A percentile compares a stretch with the other conserved stretches of the same genome.
These are phyloP conservation scores for Ophion obscuratus DNA, from an alignment of 2,888 invertebrate species.

Conservation along the genomic window DNA sequence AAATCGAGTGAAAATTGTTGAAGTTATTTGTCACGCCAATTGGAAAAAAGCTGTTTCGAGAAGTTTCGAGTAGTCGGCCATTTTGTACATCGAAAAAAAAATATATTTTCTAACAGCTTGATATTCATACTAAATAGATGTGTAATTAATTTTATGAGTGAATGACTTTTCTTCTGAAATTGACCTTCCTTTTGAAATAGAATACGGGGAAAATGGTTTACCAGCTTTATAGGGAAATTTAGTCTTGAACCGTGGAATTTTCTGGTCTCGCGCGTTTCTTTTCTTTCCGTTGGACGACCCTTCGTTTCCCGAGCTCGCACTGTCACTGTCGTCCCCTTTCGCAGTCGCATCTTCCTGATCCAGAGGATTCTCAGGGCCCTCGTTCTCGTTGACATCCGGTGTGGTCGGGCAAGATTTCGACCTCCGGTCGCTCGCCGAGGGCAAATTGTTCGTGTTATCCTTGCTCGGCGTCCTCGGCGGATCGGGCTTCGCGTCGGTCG, in stretches of 20 bases:
- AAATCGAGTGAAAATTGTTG: too few relatives aligned
- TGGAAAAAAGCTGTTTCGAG: too few relatives aligned
- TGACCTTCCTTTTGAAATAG: not conserved
- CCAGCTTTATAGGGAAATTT: conserved; percentile 54
- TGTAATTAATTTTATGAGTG: too few relatives aligned
- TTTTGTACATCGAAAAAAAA: too few relatives aligned
- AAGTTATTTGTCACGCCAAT: too few relatives aligned
- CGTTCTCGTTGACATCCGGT: conserved; percentile 18
- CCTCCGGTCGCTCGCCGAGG: conserved; percentile 71
- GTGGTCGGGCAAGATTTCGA: conserved; percentile 52
- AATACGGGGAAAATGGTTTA: conserved; percentile 31
- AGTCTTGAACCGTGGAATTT: conserved; percentile 57
- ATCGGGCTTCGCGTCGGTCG: conserved; percentile 85
- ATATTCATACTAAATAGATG: too few relatives aligned
- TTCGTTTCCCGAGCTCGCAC: conserved; percentile 28
- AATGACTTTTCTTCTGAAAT: too few relatives aligned
- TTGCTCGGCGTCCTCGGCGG: conserved; percentile 82
- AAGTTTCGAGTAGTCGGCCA: too few relatives aligned
- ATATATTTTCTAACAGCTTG: too few relatives aligned
- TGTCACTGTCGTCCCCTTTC: conserved; percentile 25
- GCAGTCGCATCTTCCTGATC: conserved; percentile 26
- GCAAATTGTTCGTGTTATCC: conserved; percentile 70
- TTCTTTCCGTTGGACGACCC: conserved; percentile 28
- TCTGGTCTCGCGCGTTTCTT: conserved; percentile 55
- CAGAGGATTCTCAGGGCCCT: conserved; percentile 14